Conservation (phyloP, 2,113 vertebrate genomes). For the Lophius piscatorius region DNA sequence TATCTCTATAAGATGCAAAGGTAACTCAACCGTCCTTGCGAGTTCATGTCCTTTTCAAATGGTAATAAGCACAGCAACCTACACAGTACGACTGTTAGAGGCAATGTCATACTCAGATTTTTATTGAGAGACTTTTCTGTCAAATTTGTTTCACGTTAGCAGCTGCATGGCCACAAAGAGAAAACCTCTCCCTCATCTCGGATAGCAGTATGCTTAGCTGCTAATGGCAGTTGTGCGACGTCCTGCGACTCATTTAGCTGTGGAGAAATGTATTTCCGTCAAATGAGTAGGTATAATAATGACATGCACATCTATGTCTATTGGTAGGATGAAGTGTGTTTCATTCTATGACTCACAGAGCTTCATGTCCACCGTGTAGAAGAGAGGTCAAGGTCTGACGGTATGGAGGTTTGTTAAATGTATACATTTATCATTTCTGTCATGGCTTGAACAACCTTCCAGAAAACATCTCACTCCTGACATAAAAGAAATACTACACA, state of each 20-base stretch:
- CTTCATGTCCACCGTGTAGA: neutral
- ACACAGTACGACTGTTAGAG: constrained; percentile 8
- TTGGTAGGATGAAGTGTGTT: neutral
- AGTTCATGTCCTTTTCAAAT: constrained; percentile 31
- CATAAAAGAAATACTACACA: no score
- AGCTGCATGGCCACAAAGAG: neutral
- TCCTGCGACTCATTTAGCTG: neutral
- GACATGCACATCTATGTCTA: no score
- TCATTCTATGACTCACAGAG: neutral
- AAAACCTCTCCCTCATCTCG: neutral
- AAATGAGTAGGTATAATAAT: no score
- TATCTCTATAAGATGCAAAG: constrained; percentile 13
- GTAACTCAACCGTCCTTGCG: constrained; percentile 22
- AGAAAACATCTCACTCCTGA: no score
- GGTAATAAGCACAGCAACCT: constrained; percentile 12
- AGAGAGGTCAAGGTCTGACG: constrained; percentile 22
- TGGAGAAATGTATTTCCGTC: neutral
- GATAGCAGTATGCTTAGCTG: no score
- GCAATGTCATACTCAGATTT: constrained; percentile 9
- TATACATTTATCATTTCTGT: no score
- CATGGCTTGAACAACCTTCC: no score
- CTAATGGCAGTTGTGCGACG: neutral
- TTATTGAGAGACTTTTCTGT: neutral
- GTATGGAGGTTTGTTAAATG: neutral
- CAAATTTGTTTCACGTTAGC: neutral